Evolutionary conservation across 2,888 invertebrate species (phyloP).

Genomic region (Allolobophora icterica): DNA sequence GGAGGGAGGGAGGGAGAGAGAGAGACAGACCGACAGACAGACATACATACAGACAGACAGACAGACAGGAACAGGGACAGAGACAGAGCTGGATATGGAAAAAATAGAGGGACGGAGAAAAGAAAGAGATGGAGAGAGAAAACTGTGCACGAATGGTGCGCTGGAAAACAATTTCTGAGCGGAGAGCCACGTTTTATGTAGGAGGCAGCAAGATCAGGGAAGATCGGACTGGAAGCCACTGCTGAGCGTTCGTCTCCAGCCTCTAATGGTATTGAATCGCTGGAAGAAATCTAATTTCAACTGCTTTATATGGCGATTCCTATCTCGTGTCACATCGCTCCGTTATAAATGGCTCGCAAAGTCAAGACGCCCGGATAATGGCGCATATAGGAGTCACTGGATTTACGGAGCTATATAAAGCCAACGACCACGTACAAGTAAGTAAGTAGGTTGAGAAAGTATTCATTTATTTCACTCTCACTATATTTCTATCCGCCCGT

Average conservation of each 20-base stretch:
- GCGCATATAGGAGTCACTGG: conserved; percentile 12
- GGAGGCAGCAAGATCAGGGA: background rate
- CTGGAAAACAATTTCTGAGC: background rate
- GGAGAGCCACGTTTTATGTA: background rate
- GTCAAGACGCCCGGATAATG: conserved; percentile 22
- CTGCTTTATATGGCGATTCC: conserved; percentile 4
- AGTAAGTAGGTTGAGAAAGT: background rate
- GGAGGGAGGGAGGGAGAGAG: too few species aligned
- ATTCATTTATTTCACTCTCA: background rate
- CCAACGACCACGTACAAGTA: conserved; percentile 9
- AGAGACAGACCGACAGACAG: background rate
- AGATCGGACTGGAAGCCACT: background rate
- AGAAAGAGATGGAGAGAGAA: background rate
- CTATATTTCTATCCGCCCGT: background rate
- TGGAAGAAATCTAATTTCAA: conserved; percentile 18
- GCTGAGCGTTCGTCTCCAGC: background rate
- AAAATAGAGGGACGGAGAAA: background rate
- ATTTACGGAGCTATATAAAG: background rate
- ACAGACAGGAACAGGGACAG: background rate
- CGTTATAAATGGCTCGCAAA: conserved; percentile 19
- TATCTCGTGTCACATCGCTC: conserved; percentile 24
- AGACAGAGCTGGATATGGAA: background rate
- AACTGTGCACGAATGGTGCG: background rate
- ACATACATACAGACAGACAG: background rate
- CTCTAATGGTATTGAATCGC: conserved; percentile 29